phyloP scores from a whole-genome alignment of 2,113 vertebrate genomes.

The Setophaga coronata region DNA sequence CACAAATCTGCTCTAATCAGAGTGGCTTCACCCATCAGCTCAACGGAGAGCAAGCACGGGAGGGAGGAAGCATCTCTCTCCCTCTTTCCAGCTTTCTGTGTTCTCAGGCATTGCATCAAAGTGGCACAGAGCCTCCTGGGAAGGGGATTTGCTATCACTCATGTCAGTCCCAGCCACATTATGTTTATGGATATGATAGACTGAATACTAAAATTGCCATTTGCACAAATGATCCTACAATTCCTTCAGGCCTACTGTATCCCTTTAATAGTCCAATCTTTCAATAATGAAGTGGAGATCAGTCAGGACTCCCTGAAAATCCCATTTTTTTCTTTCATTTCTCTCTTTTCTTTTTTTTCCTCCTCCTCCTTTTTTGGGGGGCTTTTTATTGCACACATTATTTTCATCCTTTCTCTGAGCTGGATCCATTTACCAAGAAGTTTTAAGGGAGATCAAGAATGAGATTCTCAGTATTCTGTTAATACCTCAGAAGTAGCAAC shows the following conservation, averaged over 20 bases:
- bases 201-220: constrained; percentile 74
- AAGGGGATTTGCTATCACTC: constrained; percentile 54
- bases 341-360: background rate
- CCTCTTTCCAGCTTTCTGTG: background rate
- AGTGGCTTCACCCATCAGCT: background rate
- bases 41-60: background rate
- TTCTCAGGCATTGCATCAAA: constrained; percentile 59
- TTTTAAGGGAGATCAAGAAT: constrained; percentile 54
- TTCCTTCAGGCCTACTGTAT: constrained; percentile 70
- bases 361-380: background rate
- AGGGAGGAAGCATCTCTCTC: background rate
- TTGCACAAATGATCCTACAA: constrained; percentile 72
- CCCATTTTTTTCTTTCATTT: constrained; percentile 59
- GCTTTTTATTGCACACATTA: constrained; percentile 36
- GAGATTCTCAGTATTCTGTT: constrained; percentile 52
- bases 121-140: constrained; percentile 47
- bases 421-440: constrained; percentile 24
- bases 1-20: constrained; percentile 56
- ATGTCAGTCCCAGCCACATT: constrained; percentile 41
- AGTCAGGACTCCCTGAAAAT: constrained; percentile 63
- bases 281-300: constrained; percentile 72
- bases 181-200: constrained; percentile 66
- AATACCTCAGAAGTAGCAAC: constrained; percentile 38
- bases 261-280: constrained; percentile 71
- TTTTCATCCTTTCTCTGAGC: constrained; percentile 41